These are phyloP conservation scores for Dryadula phaetusa DNA, from an alignment of 2,888 invertebrate species.

Conservation along the genomic window DNA sequence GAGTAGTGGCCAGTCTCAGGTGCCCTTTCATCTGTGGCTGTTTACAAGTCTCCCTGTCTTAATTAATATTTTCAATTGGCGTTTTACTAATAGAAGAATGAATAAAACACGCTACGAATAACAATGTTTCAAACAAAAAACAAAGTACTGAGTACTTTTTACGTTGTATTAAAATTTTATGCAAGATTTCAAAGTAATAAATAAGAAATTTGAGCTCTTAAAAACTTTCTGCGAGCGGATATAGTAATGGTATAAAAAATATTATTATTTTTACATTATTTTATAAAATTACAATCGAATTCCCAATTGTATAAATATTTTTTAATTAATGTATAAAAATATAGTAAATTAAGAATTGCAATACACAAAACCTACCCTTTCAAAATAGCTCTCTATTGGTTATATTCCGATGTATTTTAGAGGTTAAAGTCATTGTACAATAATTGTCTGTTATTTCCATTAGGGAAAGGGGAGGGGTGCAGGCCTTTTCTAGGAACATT, in stretches of 20 bases:
- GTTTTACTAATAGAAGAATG: background rate
- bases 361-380: background rate
- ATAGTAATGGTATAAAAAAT: background rate
- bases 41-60: background rate
- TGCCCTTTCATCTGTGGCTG: constrained; percentile 45
- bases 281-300: background rate
- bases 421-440: constrained; percentile 53
- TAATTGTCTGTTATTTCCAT: constrained; percentile 70
- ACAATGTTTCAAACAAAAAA: constrained; percentile 13
- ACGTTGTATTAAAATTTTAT: constrained; percentile 11
- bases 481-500: constrained; percentile 68
- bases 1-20: constrained; percentile 62
- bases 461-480: constrained; percentile 54
- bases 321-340: no score
- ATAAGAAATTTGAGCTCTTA: constrained; percentile 22
- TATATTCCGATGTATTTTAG: background rate
- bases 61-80: background rate
- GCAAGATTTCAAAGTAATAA: constrained; percentile 28
- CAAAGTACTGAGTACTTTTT: constrained; percentile 3
- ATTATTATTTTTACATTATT: background rate
- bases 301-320: no score
- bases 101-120: constrained; percentile 1
- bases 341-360: background rate
- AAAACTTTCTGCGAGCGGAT: constrained; percentile 16
- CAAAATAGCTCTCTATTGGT: background rate